These are phyloP conservation scores for Drosophila buzzatii DNA, from an alignment of 2,888 invertebrate genomes.

Conservation along the genomic window DNA sequence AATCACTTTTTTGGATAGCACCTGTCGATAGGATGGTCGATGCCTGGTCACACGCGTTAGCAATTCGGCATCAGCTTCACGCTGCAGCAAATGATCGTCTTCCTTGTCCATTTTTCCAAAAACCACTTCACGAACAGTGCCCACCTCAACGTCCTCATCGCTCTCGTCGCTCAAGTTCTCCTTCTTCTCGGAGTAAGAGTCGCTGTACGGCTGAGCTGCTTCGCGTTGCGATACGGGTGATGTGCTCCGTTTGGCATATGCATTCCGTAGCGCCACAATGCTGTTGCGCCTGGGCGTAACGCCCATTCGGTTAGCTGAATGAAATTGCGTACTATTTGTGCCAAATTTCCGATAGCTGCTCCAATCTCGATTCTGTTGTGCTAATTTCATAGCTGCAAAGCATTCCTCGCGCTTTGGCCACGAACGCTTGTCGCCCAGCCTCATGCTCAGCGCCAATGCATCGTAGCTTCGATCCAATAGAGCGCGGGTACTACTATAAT, in stretches of 20 bases:
- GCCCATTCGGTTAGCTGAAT: not conserved
- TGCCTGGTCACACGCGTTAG: slow-evolving; percentile 23
- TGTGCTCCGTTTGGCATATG: not conserved
- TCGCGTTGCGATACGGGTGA: not conserved
- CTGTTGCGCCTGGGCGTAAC: slow-evolving; percentile 22
- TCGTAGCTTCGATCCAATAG: slow-evolving; percentile 1
- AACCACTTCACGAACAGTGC: slow-evolving; percentile 32
- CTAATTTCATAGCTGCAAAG: slow-evolving; percentile 43
- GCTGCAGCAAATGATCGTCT: slow-evolving; percentile 34
- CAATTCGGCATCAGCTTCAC: slow-evolving; percentile 34
- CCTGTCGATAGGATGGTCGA: accelerated
- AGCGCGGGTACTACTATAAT: slow-evolving; percentile 15
- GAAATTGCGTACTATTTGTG: not conserved
- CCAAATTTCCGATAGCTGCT: slow-evolving; percentile 4
- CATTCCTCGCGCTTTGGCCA: slow-evolving; percentile 63
- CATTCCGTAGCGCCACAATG: slow-evolving; percentile 9
- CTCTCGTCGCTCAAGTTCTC: not conserved
- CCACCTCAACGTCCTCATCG: not conserved
- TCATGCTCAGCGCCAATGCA: not conserved
- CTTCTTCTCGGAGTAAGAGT: not conserved
- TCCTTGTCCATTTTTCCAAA: slow-evolving; percentile 45
- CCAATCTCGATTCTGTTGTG: slow-evolving; percentile 31
- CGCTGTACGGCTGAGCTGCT: not conserved
- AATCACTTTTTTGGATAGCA: slow-evolving; percentile 49
- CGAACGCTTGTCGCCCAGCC: not conserved